Evolutionary conservation across 2,888 invertebrate genomes (phyloP).

Genomic region (Microlaimidae sp.): DNA sequence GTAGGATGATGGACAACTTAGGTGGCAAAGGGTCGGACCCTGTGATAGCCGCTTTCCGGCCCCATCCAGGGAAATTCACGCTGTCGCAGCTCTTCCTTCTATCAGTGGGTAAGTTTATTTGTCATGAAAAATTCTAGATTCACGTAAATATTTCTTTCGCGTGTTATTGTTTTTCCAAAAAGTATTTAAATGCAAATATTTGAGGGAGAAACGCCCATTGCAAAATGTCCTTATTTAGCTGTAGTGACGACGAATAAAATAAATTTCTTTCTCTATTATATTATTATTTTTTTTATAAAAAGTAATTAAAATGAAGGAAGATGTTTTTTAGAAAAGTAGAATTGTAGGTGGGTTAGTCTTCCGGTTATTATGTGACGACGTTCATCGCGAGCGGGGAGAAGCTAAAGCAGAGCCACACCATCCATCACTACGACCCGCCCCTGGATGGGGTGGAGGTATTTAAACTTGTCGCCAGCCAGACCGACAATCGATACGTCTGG

Average conservation of each 20-base stretch:
- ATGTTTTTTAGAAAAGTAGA: slow-evolving; percentile 43
- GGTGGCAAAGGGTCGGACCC: slow-evolving; percentile 2
- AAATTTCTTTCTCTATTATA: too few species aligned
- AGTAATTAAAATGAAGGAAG: not conserved
- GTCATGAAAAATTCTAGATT: too few species aligned
- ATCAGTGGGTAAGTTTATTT: not conserved
- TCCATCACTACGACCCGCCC: slow-evolving; percentile 47
- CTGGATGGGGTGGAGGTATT: slow-evolving; percentile 50
- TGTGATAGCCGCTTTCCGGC: slow-evolving; percentile 1
- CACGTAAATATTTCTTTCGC: too few species aligned
- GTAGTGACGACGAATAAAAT: too few species aligned
- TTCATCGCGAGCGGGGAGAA: slow-evolving; percentile 57
- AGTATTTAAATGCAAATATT: too few species aligned
- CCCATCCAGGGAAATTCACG: slow-evolving; percentile 1
- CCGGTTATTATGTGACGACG: slow-evolving; percentile 58
- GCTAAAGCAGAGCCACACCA: too few species aligned
- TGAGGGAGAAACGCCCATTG: too few species aligned
- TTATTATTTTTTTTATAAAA: too few species aligned
- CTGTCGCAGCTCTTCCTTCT: slow-evolving; percentile 7
- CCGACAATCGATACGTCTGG: slow-evolving; percentile 39
- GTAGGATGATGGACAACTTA: slow-evolving; percentile 10
- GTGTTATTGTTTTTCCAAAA: too few species aligned
- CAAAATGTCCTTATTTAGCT: too few species aligned
- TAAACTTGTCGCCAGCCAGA: slow-evolving; percentile 49
- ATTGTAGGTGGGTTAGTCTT: slow-evolving; percentile 71